Conservation (phyloP, 2,888 invertebrate genomes). For the Marasmarcha lunaedactyla region DNA sequence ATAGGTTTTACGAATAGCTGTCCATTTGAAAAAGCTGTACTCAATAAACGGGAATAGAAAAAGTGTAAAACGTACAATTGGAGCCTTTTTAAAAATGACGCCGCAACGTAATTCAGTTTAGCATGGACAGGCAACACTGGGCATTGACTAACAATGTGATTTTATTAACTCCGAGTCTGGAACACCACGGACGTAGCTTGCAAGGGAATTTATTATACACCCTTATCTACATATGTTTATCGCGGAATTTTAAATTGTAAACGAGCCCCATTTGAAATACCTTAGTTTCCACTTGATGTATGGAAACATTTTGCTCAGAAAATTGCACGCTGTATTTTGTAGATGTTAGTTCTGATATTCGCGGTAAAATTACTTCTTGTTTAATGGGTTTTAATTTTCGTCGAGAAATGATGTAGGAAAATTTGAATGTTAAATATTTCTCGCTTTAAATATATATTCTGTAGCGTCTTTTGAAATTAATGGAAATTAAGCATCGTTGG, state of each 20-base stretch:
- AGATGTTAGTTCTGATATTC: background rate
- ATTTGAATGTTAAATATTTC: too few relatives aligned
- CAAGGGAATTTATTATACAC: slow-evolving; percentile 47
- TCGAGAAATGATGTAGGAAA: too few relatives aligned
- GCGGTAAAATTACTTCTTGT: too few relatives aligned
- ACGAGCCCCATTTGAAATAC: slow-evolving; percentile 44
- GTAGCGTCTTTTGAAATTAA: too few relatives aligned
- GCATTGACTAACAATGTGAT: slow-evolving; percentile 44
- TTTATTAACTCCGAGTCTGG: slow-evolving; percentile 33
- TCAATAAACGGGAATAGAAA: too few relatives aligned
- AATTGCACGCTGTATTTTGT: slow-evolving; percentile 1
- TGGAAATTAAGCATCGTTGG: too few relatives aligned
- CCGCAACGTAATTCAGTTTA: background rate
- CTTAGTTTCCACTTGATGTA: slow-evolving; percentile 32
- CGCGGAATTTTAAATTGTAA: slow-evolving; percentile 60
- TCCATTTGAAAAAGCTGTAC: too few relatives aligned
- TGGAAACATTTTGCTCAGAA: slow-evolving; percentile 1
- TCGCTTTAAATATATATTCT: too few relatives aligned
- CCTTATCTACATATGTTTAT: slow-evolving; percentile 61
- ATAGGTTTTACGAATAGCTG: too few relatives aligned
- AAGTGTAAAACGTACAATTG: too few relatives aligned
- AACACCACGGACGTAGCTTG: slow-evolving; percentile 25
- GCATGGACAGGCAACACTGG: slow-evolving; percentile 2
- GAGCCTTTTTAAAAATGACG: slow-evolving; percentile 3
- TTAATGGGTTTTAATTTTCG: too few relatives aligned